Base-by-base conservation (phyloP, 2,888 invertebrate genomes). In the Dasypolia templi region DNA sequence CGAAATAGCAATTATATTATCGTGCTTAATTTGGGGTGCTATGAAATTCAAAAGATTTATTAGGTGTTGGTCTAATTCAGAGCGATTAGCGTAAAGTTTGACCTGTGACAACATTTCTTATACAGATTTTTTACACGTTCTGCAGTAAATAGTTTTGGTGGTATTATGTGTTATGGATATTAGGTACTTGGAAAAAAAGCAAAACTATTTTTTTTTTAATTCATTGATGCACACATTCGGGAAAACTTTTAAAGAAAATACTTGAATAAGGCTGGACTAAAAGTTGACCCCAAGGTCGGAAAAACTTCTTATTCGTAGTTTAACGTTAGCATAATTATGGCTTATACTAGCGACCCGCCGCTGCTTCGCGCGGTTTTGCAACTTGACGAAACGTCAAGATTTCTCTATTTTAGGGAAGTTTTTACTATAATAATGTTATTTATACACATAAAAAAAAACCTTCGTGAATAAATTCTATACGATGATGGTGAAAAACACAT, bases 1-100 rank as follows among this genome's bases (percentile, higher is more conserved):
- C 53, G 19, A 53, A 77, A 69, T 68, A 69, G 76, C 64, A 81
- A 76, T 80, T 58, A 72, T 81, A 58, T 80, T 56, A 65, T 76
- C n/a, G 51, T 64, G 32, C 35, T 58, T 61, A 81, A 81, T 80
- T 68, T 46, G 46, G 68, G 61, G 53, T 76, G 29, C 53, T 68
- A 81, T 58, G 67, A 76, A 61, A 68, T 46, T 65, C 42, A 32
- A 19, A 68, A 66, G 82, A 72, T 81, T 77, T 80, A 80, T 62
- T 72, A 66, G 46, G 42, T 1, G 19, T 42, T 65, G 82, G 77
- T 77, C 72, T 58, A 61, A 35, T 44, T 72, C 7, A 17, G 11
- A 69, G 42, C 32, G 29, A 42, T 56, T 35, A 65, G 82, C 77
- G 82, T 56, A 66, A 39, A 39, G 2, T 51, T 6, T 7, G 14